Evolutionary conservation across 2,797 vertebrate species (phyloP), one percentile per base, ranked within the genome.

Genomic region (Huso huso): DNA sequence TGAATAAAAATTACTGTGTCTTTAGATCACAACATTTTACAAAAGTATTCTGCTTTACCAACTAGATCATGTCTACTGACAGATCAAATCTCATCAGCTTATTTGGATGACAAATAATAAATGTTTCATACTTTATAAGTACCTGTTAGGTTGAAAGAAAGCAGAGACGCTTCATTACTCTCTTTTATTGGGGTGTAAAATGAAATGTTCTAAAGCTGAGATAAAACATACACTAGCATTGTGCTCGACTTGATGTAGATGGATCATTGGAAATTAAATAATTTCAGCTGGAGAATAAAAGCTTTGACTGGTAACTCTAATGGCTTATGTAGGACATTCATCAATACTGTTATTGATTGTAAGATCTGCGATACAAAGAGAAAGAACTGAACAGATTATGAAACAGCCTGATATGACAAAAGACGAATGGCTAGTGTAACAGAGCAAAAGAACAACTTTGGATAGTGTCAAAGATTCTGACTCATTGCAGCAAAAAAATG

Each of bases 51-150:
- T 68, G 71, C 76, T 73, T 69, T 75, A 81, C 74, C 73, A 68
- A 37, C 70, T 77, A 76, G 76, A 81, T 82, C 86, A 86, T 84
- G 87, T 74, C 64, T 79, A 87, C 87, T 87, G 88, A 87, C 84
- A 87, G 88, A 85, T 83, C 81, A 69, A 68, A 75, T 79, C 82
- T 83, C 86, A 86, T 89, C 89, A 89, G 89, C 88, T 74, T 87
- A 88, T 87, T 88, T 74, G 37, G 71, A 84, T 88, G 83, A 85
- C 88, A 86, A 89, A 37, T 84, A 85, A 87, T 88, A 89, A 89
- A 88, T 89, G 87, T 90, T 83, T 87, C 88, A 89, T 91, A 81
- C 86, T 90, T 91, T 90, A 89, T 85, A 79, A 87, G 86, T 83
- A 84, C 83, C 13, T 84, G 84, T 83, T 75, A 78, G 76, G 82